phyloP scores from a whole-genome alignment of 1,140 invertebrate species.

The Meloidogyne chitwoodi region DNA sequence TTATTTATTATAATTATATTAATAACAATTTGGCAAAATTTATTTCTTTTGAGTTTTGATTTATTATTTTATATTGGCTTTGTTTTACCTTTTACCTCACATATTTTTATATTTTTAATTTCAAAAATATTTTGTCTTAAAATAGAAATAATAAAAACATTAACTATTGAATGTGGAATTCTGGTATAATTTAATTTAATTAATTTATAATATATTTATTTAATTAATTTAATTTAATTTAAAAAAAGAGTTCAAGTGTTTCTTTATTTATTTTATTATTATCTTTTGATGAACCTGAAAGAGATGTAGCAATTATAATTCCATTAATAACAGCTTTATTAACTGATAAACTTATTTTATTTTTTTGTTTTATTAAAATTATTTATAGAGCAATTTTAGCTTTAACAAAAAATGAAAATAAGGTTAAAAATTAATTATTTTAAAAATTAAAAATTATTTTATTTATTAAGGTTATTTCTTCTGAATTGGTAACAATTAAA shows the following conservation, averaged over 20 bases:
- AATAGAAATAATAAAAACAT: background rate
- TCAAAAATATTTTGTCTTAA: background rate
- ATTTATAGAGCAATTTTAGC: background rate
- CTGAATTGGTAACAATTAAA: background rate
- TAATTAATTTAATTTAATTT: too few species aligned
- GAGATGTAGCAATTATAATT: constrained; percentile 1
- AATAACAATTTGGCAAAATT: background rate
- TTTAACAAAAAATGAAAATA: background rate
- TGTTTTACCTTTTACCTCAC: background rate
- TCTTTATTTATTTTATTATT: background rate
- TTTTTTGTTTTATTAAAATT: constrained; percentile 15
- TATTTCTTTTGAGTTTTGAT: background rate
- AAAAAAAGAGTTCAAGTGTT: background rate
- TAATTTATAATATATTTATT: too few species aligned
- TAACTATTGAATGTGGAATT: background rate
- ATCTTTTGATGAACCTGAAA: background rate
- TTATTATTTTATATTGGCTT: background rate
- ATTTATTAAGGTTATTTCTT: background rate
- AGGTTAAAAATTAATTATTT: background rate
- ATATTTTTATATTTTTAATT: background rate
- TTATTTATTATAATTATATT: background rate
- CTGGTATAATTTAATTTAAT: background rate
- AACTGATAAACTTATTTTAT: constrained; percentile 1
- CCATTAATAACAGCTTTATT: constrained; percentile 1
- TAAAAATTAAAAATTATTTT: background rate